Conservation (phyloP, 2,888 invertebrate species). For the Eupeodes luniger region DNA sequence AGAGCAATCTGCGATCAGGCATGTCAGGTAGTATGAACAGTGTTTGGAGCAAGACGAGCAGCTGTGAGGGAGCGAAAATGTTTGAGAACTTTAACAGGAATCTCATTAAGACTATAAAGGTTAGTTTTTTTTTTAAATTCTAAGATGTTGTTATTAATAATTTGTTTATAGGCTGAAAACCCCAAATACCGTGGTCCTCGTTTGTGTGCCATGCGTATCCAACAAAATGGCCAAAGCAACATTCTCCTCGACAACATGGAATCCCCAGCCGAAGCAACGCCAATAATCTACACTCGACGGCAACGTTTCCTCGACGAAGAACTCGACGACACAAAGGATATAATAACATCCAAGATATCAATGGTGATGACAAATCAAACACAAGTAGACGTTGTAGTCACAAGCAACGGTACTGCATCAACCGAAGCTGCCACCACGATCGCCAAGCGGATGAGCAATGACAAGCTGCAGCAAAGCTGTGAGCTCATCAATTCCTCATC, state of each 20-base stretch:
- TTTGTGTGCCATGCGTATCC: conserved; percentile 90
- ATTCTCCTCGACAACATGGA: conserved; percentile 92
- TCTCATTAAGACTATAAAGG: conserved; percentile 84
- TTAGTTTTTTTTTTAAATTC: conserved; percentile 60
- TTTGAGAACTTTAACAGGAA: conserved; percentile 84
- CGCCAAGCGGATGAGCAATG: conserved; percentile 58
- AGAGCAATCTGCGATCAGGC: conserved; percentile 77
- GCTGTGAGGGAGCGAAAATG: conserved; percentile 83
- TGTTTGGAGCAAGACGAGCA: conserved; percentile 84
- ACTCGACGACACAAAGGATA: conserved; percentile 83
- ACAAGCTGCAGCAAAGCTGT: conserved; percentile 61
- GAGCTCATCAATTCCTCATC: conserved; percentile 41
- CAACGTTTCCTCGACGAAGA: conserved; percentile 84
- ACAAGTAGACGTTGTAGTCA: conserved; percentile 58
- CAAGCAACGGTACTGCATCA: conserved; percentile 49
- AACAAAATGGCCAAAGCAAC: conserved; percentile 92
- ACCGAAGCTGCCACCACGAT: conserved; percentile 62
- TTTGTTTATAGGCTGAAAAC: conserved; percentile 82
- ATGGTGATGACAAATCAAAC: conserved; percentile 68
- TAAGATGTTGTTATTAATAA: too few species aligned
- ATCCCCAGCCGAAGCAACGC: conserved; percentile 86
- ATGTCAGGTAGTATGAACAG: conserved; percentile 83
- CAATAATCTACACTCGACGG: conserved; percentile 89
- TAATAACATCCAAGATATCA: conserved; percentile 82
- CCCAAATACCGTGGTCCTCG: conserved; percentile 87